Conservation (phyloP, 37 sponge, comb jelly and placozoan species). For the Eunapius fragilis region DNA sequence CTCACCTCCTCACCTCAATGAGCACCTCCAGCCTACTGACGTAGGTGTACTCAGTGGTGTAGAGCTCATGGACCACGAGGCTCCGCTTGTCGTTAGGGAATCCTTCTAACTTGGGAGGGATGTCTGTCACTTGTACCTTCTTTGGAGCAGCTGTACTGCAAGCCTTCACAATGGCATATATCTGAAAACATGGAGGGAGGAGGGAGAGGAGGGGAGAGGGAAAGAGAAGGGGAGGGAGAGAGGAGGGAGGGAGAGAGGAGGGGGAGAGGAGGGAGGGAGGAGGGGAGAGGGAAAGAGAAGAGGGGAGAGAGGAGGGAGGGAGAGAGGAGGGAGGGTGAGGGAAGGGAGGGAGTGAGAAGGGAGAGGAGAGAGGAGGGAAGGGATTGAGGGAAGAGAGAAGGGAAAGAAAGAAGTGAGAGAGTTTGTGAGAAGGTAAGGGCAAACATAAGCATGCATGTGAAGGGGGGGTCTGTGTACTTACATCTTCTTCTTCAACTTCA, state of each 20-base stretch:
- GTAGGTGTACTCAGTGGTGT: conserved; percentile 88
- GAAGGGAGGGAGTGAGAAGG: background rate
- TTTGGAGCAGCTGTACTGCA: conserved; percentile 49
- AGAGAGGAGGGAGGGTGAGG: background rate
- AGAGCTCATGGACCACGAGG: conserved; percentile 84
- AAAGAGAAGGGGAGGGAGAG: background rate
- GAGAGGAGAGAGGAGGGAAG: too few relatives aligned
- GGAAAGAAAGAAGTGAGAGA: too few relatives aligned
- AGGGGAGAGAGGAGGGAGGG: background rate
- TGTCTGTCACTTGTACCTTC: conserved; percentile 42
- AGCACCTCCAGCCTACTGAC: conserved; percentile 81
- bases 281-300: background rate
- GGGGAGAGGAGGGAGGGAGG: background rate
- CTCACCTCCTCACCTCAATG: conserved; percentile 41
- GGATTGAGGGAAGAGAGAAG: too few relatives aligned
- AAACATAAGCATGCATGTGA: too few relatives aligned
- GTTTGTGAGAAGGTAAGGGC: too few relatives aligned
- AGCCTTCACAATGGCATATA: conserved; percentile 63
- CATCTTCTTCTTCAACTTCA: too few relatives aligned
- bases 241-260: background rate
- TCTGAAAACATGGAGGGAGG: conserved; percentile 14
- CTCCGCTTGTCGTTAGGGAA: conserved; percentile 57
- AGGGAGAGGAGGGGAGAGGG: conserved; percentile 1
- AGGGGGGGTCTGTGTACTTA: too few relatives aligned
- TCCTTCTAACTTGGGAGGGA: conserved; percentile 47